A percentile compares a stretch with the other conserved stretches of the same genome.
phyloP scores from a whole-genome alignment of 2,113 vertebrate genomes.

The Anarhynchus alexandrinus region DNA sequence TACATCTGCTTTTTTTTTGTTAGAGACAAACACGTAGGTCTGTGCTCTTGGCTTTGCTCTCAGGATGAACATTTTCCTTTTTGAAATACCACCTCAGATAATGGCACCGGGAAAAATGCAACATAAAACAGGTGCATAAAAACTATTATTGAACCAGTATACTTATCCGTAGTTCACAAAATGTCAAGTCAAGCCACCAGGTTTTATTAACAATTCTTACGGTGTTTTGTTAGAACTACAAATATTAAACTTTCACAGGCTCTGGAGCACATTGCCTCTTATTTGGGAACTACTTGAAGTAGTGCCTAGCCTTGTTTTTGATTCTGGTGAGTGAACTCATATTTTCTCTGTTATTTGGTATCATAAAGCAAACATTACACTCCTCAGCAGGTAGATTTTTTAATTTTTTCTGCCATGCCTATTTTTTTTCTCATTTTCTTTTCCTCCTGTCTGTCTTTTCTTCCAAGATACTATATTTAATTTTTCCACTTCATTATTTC shows the following conservation, averaged over 20 bases:
- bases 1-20: not conserved
- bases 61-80: not conserved
- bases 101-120: not conserved
- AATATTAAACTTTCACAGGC: slow-evolving; percentile 24
- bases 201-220: slow-evolving; percentile 37
- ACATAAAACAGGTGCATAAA: slow-evolving; percentile 12
- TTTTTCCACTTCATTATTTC: slow-evolving; percentile 57
- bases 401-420: not conserved
- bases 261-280: not conserved
- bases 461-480: slow-evolving; percentile 55
- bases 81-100: not conserved
- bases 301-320: slow-evolving; percentile 19
- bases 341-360: slow-evolving; percentile 33
- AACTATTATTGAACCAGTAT: not conserved
- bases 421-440: not conserved
- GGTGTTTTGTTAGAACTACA: slow-evolving; percentile 49
- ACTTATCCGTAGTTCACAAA: slow-evolving; percentile 27
- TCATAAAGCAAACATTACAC: slow-evolving; percentile 24
- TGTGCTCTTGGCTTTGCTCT: not conserved
- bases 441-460: not conserved
- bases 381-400: slow-evolving; percentile 39
- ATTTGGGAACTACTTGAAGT: slow-evolving; percentile 18
- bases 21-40: not conserved
- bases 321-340: slow-evolving; percentile 2
- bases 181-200: slow-evolving; percentile 27